phyloP scores from a whole-genome alignment of 2,113 vertebrate species.

The Tor tambroides region DNA sequence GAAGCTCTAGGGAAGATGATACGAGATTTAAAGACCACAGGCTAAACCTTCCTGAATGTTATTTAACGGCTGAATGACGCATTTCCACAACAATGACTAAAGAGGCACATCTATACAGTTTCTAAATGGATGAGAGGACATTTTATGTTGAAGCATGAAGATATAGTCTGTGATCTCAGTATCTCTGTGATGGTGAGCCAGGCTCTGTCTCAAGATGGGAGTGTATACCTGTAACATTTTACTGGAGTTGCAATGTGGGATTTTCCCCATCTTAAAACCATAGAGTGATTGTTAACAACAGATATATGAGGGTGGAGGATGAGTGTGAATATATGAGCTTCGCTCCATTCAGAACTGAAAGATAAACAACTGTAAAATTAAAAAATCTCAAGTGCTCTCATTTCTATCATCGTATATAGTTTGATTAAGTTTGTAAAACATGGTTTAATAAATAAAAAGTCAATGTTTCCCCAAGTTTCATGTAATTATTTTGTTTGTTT shows the following conservation, averaged over 20 bases:
- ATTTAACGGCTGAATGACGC: conserved; percentile 77
- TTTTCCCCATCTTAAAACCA: conserved; percentile 83
- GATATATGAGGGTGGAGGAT: conserved; percentile 49
- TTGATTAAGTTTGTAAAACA: neutral
- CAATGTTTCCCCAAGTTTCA: neutral
- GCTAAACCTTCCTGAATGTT: conserved; percentile 46
- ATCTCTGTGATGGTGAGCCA: conserved; percentile 88
- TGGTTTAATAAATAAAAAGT: neutral
- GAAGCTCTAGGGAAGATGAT: conserved; percentile 38
- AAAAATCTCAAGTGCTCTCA: conserved; percentile 7
- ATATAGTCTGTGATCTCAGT: conserved; percentile 84
- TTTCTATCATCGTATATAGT: neutral
- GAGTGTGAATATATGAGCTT: conserved; percentile 15
- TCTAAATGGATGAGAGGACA: conserved; percentile 84
- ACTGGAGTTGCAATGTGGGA: conserved; percentile 82
- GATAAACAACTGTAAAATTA: neutral
- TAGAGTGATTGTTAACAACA: conserved; percentile 36
- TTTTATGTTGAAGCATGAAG: conserved; percentile 87
- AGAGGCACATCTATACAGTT: conserved; percentile 80
- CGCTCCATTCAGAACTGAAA: neutral
- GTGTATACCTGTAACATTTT: conserved; percentile 81
- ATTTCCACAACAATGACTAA: conserved; percentile 70
- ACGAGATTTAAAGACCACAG: conserved; percentile 40
- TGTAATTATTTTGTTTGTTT: neutral
- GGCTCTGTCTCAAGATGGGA: conserved; percentile 80